Base-by-base conservation (phyloP, 2,113 vertebrate genomes). In the Tautogolabrus adspersus region DNA sequence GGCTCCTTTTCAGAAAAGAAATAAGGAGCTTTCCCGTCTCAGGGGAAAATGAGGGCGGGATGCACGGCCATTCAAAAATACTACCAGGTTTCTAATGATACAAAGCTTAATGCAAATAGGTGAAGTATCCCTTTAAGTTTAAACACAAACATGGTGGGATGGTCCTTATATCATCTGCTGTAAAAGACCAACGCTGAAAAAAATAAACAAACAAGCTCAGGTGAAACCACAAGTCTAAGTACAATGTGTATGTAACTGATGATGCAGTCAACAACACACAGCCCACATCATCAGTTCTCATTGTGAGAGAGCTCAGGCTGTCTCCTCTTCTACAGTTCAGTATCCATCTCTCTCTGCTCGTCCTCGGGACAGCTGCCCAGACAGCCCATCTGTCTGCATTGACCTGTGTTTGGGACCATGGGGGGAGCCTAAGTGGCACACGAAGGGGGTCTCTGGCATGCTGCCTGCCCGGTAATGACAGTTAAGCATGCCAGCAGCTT, bases 371-470 rank as follows among this genome's bases (percentile, higher is more conserved):
- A 85, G 86, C 66, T 81, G 81, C 88, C 83, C 89, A 85, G 71
- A 90, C 83, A 67, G 66, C 85, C 88, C 86, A 91, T 93, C 93
- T 92, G 92, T 89, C 90, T 86, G 66, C 77, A 34, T 78, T 90
- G 91, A 93, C 91, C 90, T 90, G 90, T 90, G 92, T 86, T 85
- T 82, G 79, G 87, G 79, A 85, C 79, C 87, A 72, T 52, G 58
- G 78, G 88, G 87, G 88, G 77, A 79, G 59, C 42, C 88, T 89
- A 90, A 92, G 88, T 89, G 88, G 79, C 79, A 66, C 77, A 60
- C 68, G 55, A 86, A 83, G 61, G 86, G 85, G 90, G 83, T 87
- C 84, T 91, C 72, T 88, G 78, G n/a, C 1, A 93, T 65, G 74
- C 52, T 87, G 88, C 84, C 92, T 0, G 0, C 40, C 71, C 79